phyloP scores from a whole-genome alignment of 2,797 vertebrate genomes.

The Coluber constrictor region DNA sequence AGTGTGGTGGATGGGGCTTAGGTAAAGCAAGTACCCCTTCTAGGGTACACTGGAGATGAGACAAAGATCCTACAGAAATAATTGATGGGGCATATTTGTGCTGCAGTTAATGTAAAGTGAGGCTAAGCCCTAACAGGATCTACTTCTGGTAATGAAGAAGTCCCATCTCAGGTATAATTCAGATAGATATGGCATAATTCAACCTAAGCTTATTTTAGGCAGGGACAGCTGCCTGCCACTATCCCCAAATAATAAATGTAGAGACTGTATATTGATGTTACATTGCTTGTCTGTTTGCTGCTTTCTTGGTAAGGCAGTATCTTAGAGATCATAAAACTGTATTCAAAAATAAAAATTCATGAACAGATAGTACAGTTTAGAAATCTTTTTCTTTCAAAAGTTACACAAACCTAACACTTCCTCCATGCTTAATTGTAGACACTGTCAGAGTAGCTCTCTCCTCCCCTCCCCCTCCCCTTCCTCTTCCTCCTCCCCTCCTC shows the following conservation, averaged over 20 bases:
- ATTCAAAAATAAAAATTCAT: not conserved
- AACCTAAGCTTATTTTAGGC: not conserved
- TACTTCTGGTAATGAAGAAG: not conserved
- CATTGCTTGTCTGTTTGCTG: not conserved
- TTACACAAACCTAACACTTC: not conserved
- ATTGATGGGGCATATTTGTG: not conserved
- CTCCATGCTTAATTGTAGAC: not conserved
- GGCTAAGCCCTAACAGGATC: not conserved
- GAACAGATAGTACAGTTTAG: not conserved
- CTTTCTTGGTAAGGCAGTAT: not conserved
- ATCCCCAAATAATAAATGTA: not conserved
- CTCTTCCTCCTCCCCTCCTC: accelerated
- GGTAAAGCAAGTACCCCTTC: not conserved
- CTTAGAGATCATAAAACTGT: not conserved
- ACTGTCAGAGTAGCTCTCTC: not conserved
- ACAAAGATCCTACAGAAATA: not conserved
- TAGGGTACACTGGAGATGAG: not conserved
- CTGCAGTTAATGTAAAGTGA: not conserved
- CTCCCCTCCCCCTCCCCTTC: not conserved
- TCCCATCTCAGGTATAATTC: not conserved
- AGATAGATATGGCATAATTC: not conserved
- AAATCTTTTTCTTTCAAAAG: not conserved
- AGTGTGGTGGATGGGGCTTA: not conserved
- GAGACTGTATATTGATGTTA: not conserved
- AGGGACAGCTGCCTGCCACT: not conserved